Conservation (phyloP, 2,113 vertebrate species). For the Phylloscopus trochiloides region DNA sequence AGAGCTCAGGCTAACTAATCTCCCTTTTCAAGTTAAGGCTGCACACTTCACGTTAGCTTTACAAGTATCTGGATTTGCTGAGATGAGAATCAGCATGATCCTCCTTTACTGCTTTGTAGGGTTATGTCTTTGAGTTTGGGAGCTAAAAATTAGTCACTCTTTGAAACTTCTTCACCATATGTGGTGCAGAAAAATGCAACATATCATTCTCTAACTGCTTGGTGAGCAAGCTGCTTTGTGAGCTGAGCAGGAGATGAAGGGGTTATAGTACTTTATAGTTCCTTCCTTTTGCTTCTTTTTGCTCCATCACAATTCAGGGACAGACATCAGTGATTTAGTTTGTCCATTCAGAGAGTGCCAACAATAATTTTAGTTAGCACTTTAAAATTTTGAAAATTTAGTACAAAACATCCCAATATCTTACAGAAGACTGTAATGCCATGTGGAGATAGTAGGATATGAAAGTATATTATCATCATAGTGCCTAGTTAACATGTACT, state of each 20-base stretch:
- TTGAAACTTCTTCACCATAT: background rate
- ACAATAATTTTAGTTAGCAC: background rate
- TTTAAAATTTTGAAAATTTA: background rate
- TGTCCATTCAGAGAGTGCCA: background rate
- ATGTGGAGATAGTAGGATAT: background rate
- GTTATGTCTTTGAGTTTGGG: background rate
- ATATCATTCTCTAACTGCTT: background rate
- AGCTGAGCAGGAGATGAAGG: background rate
- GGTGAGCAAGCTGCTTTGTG: background rate
- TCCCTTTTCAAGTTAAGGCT: background rate
- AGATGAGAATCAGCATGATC: background rate
- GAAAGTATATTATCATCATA: background rate
- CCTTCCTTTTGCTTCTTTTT: background rate
- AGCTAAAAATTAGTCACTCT: background rate
- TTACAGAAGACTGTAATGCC: background rate
- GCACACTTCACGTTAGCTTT: background rate
- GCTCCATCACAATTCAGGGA: background rate
- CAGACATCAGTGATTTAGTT: background rate
- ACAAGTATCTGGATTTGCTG: background rate
- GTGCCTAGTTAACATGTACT: background rate
- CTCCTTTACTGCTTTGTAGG: background rate
- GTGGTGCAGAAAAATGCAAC: background rate
- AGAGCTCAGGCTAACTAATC: background rate
- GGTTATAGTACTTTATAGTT: background rate
- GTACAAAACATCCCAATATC: background rate